Percentiles rank a stretch among this genome's conserved stretches.
These are phyloP conservation scores for Brachyhypopomus occidentalis DNA, from an alignment of 2,113 vertebrate genomes.

Conservation along the genomic window DNA sequence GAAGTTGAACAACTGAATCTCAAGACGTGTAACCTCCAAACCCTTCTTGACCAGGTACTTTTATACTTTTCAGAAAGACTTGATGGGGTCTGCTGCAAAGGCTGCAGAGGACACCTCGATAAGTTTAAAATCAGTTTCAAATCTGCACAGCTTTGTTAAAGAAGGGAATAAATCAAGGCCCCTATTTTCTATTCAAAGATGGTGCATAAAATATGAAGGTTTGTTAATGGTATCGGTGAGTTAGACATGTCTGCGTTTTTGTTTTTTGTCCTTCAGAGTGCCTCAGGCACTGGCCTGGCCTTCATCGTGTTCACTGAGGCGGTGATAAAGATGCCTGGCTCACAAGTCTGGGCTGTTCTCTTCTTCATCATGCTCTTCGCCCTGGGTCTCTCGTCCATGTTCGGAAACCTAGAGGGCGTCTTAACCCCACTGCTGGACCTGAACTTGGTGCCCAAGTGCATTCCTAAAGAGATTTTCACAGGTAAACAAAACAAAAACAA, in stretches of 20 bases:
- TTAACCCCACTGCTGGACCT: constrained; percentile 81
- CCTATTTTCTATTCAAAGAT: too few relatives aligned
- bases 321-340: constrained; percentile 83
- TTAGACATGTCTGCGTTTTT: neutral
- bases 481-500: constrained; percentile 70
- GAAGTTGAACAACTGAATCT: constrained; percentile 68
- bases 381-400: constrained; percentile 90
- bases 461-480: constrained; percentile 80
- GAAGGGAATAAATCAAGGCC: too few relatives aligned
- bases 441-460: constrained; percentile 64
- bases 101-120: neutral
- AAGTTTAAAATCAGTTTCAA: too few relatives aligned
- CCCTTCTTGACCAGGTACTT: constrained; percentile 84
- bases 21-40: constrained; percentile 76
- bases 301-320: constrained; percentile 89
- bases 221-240: neutral
- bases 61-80: neutral
- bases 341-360: constrained; percentile 84
- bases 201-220: too few relatives aligned
- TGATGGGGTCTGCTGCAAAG: neutral
- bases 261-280: constrained; percentile 70
- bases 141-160: too few relatives aligned
- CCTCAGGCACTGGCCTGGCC: constrained; percentile 87
- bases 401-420: constrained; percentile 84
- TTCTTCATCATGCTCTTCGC: constrained; percentile 90